Conservation (phyloP, 2,888 invertebrate genomes). For the Pollenia labialis region DNA sequence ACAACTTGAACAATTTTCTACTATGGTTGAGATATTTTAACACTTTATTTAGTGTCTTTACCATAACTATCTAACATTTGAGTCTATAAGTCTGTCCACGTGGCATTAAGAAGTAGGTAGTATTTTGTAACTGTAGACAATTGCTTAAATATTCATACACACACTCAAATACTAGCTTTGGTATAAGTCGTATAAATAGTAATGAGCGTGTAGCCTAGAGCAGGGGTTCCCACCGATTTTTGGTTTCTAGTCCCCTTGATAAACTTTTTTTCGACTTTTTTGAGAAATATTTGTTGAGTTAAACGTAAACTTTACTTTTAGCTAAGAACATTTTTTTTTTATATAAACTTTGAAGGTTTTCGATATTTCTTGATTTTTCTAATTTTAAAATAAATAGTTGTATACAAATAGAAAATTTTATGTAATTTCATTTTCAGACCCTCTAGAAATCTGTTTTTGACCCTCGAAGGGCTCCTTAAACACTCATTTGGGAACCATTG, state of each 20-base stretch:
- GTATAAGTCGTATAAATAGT: slow-evolving; percentile 29
- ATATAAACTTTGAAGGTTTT: no score
- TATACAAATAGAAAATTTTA: no score
- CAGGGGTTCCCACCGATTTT: neutral
- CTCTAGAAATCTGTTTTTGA: no score
- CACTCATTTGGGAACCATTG: no score
- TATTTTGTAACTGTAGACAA: slow-evolving; percentile 61
- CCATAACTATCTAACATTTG: slow-evolving; percentile 10
- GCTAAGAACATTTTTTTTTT: no score
- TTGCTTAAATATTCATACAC: slow-evolving; percentile 53
- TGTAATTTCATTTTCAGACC: no score
- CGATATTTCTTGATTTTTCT: no score
- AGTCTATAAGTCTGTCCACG: neutral
- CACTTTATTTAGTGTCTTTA: slow-evolving; percentile 71
- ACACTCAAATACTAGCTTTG: slow-evolving; percentile 8
- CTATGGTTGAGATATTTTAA: slow-evolving; percentile 67
- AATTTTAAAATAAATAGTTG: no score
- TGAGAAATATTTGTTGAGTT: no score
- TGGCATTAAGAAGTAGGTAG: slow-evolving; percentile 44
- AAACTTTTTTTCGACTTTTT: no score
- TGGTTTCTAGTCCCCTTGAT: neutral
- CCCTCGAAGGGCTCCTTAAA: no score
- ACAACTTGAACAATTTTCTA: slow-evolving; percentile 48
- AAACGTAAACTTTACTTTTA: no score
- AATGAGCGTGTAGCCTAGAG: slow-evolving; percentile 37